phyloP scores from a whole-genome alignment of 2,797 vertebrate species.

The Sandelia bainsii region DNA sequence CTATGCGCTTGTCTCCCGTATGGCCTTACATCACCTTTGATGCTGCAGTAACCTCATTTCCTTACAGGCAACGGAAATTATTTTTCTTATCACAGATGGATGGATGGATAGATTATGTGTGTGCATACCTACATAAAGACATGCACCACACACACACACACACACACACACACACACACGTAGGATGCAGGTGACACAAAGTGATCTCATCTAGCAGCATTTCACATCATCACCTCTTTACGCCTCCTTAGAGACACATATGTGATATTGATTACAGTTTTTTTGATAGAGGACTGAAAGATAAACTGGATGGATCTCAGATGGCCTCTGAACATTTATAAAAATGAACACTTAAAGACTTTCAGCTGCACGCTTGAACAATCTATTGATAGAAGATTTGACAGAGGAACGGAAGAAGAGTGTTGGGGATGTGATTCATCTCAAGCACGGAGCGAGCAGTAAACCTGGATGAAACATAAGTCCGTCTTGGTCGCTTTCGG shows the following conservation, averaged over 20 bases:
- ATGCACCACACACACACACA: neutral
- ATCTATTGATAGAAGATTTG: conserved; percentile 6
- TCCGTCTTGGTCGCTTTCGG: neutral
- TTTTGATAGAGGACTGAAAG: conserved; percentile 14
- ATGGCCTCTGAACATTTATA: conserved; percentile 33
- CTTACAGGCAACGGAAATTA: neutral
- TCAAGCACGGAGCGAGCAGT: neutral
- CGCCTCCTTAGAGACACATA: conserved; percentile 29
- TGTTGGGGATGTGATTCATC: conserved; percentile 8
- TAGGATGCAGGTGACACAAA: conserved; percentile 26
- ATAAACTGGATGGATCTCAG: conserved; percentile 23
- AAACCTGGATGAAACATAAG: conserved; percentile 6
- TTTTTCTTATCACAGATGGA: neutral
- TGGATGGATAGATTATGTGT: neutral
- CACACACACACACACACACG: neutral
- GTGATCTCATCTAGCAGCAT: conserved; percentile 28
- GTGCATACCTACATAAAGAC: neutral
- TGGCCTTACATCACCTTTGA: neutral
- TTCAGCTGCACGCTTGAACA: conserved; percentile 14
- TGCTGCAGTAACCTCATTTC: neutral
- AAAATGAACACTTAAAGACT: conserved; percentile 31
- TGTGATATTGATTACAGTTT: conserved; percentile 48
- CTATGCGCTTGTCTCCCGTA: neutral
- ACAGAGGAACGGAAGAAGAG: neutral
- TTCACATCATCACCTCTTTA: conserved; percentile 35